phyloP scores from a whole-genome alignment of 2,797 vertebrate species.

The Cercopithecus petaurista region DNA sequence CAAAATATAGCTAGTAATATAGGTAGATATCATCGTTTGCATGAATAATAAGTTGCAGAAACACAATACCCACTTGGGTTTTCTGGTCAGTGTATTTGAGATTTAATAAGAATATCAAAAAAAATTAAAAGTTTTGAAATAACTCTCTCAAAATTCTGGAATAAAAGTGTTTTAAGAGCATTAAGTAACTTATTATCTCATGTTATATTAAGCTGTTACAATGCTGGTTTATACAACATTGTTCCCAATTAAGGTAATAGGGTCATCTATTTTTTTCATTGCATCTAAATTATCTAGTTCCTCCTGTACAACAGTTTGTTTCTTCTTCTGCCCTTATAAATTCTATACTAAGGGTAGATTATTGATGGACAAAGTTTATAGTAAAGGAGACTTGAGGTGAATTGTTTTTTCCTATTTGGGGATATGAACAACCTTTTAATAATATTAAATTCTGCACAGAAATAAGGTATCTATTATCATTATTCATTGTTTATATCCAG shows the following conservation, averaged over 20 bases:
- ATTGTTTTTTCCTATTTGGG: conserved; percentile 22
- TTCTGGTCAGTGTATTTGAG: neutral
- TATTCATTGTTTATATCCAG: conserved; percentile 3
- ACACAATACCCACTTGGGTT: neutral
- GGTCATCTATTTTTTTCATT: neutral
- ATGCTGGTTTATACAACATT: neutral
- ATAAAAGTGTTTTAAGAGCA: conserved; percentile 23
- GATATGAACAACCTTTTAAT: neutral
- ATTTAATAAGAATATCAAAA: conserved; percentile 22
- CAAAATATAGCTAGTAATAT: neutral
- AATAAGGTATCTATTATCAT: neutral
- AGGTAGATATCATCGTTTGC: neutral
- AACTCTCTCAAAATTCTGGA: neutral
- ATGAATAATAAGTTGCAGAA: neutral
- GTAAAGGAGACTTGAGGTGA: neutral
- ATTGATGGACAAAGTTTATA: neutral
- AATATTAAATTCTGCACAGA: neutral
- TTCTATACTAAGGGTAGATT: neutral
- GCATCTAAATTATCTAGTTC: neutral
- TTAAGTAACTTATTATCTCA: neutral
- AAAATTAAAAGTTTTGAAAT: neutral
- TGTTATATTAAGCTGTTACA: neutral
- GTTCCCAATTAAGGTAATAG: neutral
- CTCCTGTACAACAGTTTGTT: neutral
- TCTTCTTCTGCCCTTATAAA: conserved; percentile 15